Evolutionary conservation across 1,140 invertebrate species (phyloP), one percentile per base, ranked within the genome.

Genomic region (Drepana arcuata): DNA sequence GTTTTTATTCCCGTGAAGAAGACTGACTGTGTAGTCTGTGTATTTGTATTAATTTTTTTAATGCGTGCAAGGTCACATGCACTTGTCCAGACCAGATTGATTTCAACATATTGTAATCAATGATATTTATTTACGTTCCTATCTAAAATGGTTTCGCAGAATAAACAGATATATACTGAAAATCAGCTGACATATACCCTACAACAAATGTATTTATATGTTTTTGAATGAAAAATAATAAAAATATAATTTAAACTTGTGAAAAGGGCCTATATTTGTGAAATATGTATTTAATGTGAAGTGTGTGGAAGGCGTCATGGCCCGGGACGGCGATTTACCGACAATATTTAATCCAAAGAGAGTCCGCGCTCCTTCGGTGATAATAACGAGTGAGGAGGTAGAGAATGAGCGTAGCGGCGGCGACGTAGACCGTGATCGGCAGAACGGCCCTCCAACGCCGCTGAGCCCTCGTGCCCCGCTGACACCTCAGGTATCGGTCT

Each of bases 271-370:
- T n/a, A n/a, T n/a, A n/a, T n/a, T n/a, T n/a, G n/a, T n/a, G n/a
- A n/a, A 45, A 37, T 33, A 54, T 51, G 54, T 48, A 44, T 44
- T 29, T 39, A 34, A 48, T 46, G 49, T 39, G 16, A 34, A 38
- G 30, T 26, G 15, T 34, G 32, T n/a, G n/a, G 9, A 21, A 9
- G 9, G 21, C 30, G 52, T 44, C 23, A 84, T 84, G 81, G 77
- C 71, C 41, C 67, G 86, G 48, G 88, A 89, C 82, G 87, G 88
- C 42, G 89, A 91, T 68, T 87, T 91, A 68, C 88, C 90, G 33
- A 91, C 90, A 46, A 92, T 91, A 56, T 91, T 91, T 64, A 91
- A 91, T 78, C 90, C 91, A 16, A 88, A 89, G 64, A 83, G 90
- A 41, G 89, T 88, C 36, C 85, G 90, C 33, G 85, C 90, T 13